Evolutionary conservation across 2,888 invertebrate species (phyloP), one percentile per base, ranked within the genome.

Genomic region (Lochmaea crataegi): DNA sequence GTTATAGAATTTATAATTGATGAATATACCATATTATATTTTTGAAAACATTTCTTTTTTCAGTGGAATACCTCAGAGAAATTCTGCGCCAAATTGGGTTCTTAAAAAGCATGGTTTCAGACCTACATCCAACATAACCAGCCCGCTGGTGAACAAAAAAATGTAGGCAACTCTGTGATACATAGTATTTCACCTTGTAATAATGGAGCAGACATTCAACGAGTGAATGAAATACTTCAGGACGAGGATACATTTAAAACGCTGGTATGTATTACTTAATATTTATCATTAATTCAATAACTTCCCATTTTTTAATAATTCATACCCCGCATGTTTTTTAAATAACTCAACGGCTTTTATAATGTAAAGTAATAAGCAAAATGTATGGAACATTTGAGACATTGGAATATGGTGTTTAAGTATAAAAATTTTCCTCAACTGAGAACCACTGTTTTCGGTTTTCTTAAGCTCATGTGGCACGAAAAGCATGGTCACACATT

Each of bases 51-150:
- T n/a, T n/a, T n/a, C n/a, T n/a, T n/a, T n/a, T 48, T n/a, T 48
- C n/a, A 48, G 48, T 48, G 48, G n/a, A 48, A 48, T 48, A 48
- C 48, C 48, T 48, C 48, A 48, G n/a, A 14, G 48, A 48, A 48
- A 48, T 48, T 48, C 3, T 48, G n/a, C 48, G 48, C 48, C 48
- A 48, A 48, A 48, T 48, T 48, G 48, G n/a, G 16, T 48, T 48
- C 14, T 48, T 48, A n/a, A n/a, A 3, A 48, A 48, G 48, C 48
- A 48, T 11, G 14, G 48, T 48, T 48, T 48, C 48, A 48, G 48
- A 48, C n/a, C n/a, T n/a, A 5, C 48, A 48, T n/a, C n/a, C n/a
- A n/a, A n/a, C n/a, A n/a, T n/a, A n/a, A 14, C n/a, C n/a, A n/a
- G n/a, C n/a, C n/a, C n/a, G n/a, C n/a, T n/a, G 45, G 45, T 45